Base-by-base conservation (phyloP, 2,888 invertebrate species). In the Microctonus hyperodae region DNA sequence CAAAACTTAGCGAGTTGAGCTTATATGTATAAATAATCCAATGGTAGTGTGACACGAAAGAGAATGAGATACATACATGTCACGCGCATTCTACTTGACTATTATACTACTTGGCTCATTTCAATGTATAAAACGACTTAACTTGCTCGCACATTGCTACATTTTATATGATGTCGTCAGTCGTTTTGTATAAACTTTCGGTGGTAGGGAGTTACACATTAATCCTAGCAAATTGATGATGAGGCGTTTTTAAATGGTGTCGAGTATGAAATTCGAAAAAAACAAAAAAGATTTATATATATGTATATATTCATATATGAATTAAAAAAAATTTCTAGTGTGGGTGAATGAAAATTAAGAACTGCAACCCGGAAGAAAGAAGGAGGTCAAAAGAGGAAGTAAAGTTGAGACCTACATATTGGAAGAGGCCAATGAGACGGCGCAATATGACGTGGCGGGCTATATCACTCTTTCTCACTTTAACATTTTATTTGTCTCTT, bases 351-450 rank as follows among this genome's bases (percentile, higher is more conserved):
- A 13, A 37, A n/a, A 51, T 33, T 3, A 6, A 33, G 61, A 60
- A 40, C 57, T 64, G 50, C 68, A 72, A 69, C 35, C 58, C 51
- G 62, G 56, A 64, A 48, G 53, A 62, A 51, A 56, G 35, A 56
- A 59, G 33, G 60, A 66, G 66, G 67, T 67, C 63, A 64, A 56
- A 57, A 44, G 58, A 57, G 67, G 59, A 65, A 66, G 48, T 55
- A 53, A 63, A 64, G 72, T 74, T 73, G 75, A 78, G 81, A 81
- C 82, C 82, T 81, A 82, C 81, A 82, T 82, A 81, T 79, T 81
- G 78, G 74, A 74, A 69, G 75, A 78, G 79, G 81, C 83, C 83
- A 83, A 83, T 83, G 83, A 82, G 81, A 83, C 81, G 82, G 82
- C 83, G 83, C 83, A 81, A 83, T 81, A 83, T 83, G 81, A 81